phyloP scores from a whole-genome alignment of 1,140 invertebrate species.

The Zophobas morio region DNA sequence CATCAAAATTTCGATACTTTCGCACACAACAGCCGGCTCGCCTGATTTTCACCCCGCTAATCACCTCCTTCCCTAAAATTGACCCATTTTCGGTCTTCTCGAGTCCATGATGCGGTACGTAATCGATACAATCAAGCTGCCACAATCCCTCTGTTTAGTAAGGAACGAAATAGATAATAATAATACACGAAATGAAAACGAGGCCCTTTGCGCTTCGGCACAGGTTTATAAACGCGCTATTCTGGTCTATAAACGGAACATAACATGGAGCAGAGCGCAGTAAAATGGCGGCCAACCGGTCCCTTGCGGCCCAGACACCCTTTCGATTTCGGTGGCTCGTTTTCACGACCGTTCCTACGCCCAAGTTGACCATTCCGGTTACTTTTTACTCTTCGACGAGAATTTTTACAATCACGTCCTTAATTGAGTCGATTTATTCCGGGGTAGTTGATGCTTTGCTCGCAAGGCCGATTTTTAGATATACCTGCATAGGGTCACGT shows the following conservation, averaged over 20 bases:
- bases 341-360: constrained; percentile 34
- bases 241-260: constrained; percentile 65
- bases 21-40: too few relatives aligned
- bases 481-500: too few relatives aligned
- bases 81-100: neutral
- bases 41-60: too few relatives aligned
- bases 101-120: neutral
- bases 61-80: neutral
- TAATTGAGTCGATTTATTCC: constrained; percentile 16
- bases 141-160: constrained; percentile 21
- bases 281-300: constrained; percentile 62
- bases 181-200: constrained; percentile 64
- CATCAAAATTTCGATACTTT: too few relatives aligned
- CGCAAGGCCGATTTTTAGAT: too few relatives aligned
- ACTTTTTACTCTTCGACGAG: neutral
- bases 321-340: constrained; percentile 53
- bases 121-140: constrained; percentile 32
- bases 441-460: neutral
- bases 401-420: constrained; percentile 22
- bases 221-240: constrained; percentile 64
- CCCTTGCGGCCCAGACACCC: constrained; percentile 60
- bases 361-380: constrained; percentile 23
- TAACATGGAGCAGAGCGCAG: constrained; percentile 63
- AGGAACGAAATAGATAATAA: constrained; percentile 60
- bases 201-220: constrained; percentile 62